phyloP scores from a whole-genome alignment of 1,140 invertebrate species.

The Drosophila parabipectinata region DNA sequence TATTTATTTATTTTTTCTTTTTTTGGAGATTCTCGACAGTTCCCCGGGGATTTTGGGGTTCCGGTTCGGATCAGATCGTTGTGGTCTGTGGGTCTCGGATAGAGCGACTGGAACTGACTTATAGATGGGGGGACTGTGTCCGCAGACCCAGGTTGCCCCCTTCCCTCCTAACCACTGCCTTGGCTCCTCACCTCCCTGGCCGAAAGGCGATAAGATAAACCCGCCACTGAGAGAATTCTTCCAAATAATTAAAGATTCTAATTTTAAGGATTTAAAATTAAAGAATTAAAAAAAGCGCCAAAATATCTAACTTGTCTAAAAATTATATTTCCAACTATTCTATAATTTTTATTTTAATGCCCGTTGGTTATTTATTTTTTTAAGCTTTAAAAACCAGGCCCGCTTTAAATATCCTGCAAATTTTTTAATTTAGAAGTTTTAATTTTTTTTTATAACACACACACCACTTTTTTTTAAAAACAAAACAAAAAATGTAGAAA shows the following conservation, averaged over 20 bases:
- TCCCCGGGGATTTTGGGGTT: constrained; percentile 9
- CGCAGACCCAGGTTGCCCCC: background rate
- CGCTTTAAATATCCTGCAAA: background rate
- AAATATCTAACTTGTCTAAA: constrained; percentile 2
- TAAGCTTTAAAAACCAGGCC: background rate
- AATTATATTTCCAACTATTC: background rate
- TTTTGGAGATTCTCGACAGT: constrained; percentile 24
- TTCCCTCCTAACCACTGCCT: background rate
- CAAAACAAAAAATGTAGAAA: constrained; percentile 18
- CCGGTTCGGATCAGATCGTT: constrained; percentile 12
- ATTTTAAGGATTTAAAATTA: no score
- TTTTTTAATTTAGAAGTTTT: background rate
- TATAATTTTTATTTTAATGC: no score
- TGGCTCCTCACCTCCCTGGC: background rate
- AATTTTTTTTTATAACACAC: background rate
- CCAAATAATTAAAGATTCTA: no score
- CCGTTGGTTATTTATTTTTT: background rate
- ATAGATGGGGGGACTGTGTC: constrained; percentile 14
- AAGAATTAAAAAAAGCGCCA: background rate
- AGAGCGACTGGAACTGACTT: constrained; percentile 24
- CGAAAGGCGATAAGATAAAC: constrained; percentile 40
- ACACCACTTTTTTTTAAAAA: constrained; percentile 1
- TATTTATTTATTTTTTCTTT: constrained; percentile 1
- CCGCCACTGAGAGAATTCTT: constrained; percentile 7
- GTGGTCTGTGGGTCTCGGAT: constrained; percentile 19